A percentile compares a stretch with the other conserved stretches of the same genome.
phyloP scores from a whole-genome alignment of 2,888 invertebrate species.

The Erpobdella octoculata region DNA sequence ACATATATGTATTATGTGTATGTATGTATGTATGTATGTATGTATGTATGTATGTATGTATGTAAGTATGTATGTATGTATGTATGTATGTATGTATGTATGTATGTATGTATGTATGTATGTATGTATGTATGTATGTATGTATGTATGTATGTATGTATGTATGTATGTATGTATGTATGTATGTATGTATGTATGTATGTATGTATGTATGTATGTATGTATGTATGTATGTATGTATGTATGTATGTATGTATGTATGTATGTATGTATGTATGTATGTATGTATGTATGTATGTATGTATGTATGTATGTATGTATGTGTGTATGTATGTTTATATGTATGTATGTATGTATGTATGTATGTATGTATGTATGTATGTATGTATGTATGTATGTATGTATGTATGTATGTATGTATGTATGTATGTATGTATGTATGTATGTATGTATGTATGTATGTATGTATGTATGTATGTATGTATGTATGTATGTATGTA shows the following conservation, averaged over 20 bases:
- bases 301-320: not conserved
- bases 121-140: conserved; percentile 29
- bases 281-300: conserved; percentile 14
- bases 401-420: no score
- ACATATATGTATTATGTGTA: no score
- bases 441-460: no score
- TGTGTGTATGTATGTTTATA: conserved; percentile 13
- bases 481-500: no score
- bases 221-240: conserved; percentile 32
- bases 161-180: conserved; percentile 31
- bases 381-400: no score
- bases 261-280: conserved; percentile 27
- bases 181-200: conserved; percentile 30
- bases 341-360: no score
- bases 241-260: conserved; percentile 31
- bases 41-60: conserved; percentile 8
- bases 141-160: conserved; percentile 32
- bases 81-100: conserved; percentile 26
- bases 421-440: no score
- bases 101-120: conserved; percentile 21
- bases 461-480: no score
- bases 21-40: conserved; percentile 8
- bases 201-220: conserved; percentile 31
- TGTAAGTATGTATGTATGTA: not conserved
- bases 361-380: no score